Conservation (phyloP, 2,888 invertebrate species). For the Torymus texanus region DNA sequence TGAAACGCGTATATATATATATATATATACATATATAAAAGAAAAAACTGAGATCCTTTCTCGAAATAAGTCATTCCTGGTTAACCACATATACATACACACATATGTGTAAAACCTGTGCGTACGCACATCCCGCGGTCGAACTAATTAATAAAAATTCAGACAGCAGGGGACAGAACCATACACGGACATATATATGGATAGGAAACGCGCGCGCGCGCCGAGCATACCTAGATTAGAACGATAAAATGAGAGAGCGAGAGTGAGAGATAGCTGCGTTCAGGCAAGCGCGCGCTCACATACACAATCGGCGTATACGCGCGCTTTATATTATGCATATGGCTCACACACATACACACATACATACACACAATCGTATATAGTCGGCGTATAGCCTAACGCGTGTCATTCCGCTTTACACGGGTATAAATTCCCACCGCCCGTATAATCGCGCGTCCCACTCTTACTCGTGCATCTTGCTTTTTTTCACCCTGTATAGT, state of each 20-base stretch:
- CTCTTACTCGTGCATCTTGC: background rate
- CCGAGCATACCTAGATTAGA: slow-evolving; percentile 37
- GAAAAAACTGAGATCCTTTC: slow-evolving; percentile 33
- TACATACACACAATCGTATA: background rate
- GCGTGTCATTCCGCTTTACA: slow-evolving; percentile 70
- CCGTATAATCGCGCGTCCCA: slow-evolving; percentile 30
- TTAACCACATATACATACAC: no score
- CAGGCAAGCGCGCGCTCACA: background rate
- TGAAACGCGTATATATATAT: slow-evolving; percentile 2
- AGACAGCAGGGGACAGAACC: slow-evolving; percentile 14
- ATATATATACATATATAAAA: no score
- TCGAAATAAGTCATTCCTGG: background rate
- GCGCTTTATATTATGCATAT: slow-evolving; percentile 4
- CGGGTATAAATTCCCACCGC: slow-evolving; percentile 69
- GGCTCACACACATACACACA: background rate
- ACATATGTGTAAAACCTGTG: background rate
- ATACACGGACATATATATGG: background rate
- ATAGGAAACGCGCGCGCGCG: background rate
- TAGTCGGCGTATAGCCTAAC: background rate
- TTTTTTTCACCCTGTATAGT: slow-evolving; percentile 12
- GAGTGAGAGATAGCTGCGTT: slow-evolving; percentile 3
- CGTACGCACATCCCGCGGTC: background rate
- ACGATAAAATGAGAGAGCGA: slow-evolving; percentile 34
- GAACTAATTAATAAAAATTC: slow-evolving; percentile 48
- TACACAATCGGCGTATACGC: slow-evolving; percentile 14